Conservation (phyloP, 92 coral and sea anemone genomes). For the Meandrina meandrites region DNA sequence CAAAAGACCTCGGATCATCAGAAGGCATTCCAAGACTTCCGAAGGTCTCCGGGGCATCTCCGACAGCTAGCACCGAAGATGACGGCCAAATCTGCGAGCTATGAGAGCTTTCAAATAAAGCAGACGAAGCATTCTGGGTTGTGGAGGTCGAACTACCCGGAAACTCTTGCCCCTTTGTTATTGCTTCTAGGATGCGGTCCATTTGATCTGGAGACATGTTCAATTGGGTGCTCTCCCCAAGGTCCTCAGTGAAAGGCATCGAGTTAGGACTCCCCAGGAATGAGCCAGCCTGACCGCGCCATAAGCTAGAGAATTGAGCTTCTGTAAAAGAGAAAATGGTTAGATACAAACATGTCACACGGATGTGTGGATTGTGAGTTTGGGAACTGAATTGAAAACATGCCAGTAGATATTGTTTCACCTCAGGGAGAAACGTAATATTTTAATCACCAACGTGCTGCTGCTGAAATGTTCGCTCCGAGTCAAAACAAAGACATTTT, state of each 20-base stretch:
- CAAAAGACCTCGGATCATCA: not conserved
- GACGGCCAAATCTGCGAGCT: not conserved
- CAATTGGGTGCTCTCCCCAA: not conserved
- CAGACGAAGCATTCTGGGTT: constrained; percentile 11
- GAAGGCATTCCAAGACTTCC: not conserved
- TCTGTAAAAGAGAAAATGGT: not conserved
- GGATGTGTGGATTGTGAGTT: not conserved
- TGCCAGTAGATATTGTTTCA: not conserved
- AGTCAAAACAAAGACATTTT: not conserved
- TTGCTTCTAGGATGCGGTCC: not conserved
- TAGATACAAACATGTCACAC: not conserved
- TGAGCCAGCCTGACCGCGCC: not conserved
- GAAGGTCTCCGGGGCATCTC: not conserved
- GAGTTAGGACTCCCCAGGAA: not conserved
- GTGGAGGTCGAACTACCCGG: constrained; percentile 1
- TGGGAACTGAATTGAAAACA: not conserved
- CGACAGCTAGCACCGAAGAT: not conserved
- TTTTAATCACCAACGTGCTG: not conserved
- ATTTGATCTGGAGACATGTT: not conserved
- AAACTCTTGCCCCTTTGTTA: constrained; percentile 2
- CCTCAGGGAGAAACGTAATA: not conserved
- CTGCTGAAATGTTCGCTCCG: not conserved
- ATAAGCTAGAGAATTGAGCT: not conserved
- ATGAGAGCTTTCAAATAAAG: not conserved
- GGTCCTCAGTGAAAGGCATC: not conserved